phyloP scores from a whole-genome alignment of 2,888 invertebrate species.

The Hydraecia micacea region DNA sequence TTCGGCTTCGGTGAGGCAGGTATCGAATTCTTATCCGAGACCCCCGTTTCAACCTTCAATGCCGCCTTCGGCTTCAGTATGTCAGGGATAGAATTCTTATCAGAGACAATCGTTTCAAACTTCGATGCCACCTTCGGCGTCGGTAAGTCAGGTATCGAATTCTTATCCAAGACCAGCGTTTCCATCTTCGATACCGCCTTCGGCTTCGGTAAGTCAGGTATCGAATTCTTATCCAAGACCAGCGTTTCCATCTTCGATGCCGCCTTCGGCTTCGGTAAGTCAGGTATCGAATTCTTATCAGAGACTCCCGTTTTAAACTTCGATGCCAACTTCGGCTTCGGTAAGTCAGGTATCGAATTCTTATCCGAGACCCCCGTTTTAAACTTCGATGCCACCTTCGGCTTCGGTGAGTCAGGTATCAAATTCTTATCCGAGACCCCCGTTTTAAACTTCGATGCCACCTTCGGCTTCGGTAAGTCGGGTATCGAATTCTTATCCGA shows the following conservation, averaged over 20 bases:
- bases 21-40: conserved; percentile 16
- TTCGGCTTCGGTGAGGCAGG: conserved; percentile 15
- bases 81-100: not conserved
- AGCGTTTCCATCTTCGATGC: not conserved
- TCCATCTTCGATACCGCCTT: not conserved
- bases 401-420: too few relatives aligned
- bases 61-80: not conserved
- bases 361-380: too few relatives aligned
- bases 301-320: conserved; percentile 8
- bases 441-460: too few relatives aligned
- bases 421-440: too few relatives aligned
- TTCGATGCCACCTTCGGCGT: not conserved
- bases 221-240: conserved; percentile 31
- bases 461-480: too few relatives aligned
- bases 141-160: not conserved
- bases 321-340: too few relatives aligned
- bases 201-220: conserved; percentile 21
- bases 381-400: too few relatives aligned
- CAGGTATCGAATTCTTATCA: conserved; percentile 11
- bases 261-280: not conserved
- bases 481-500: too few relatives aligned
- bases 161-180: not conserved
- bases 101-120: not conserved
- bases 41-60: not conserved
- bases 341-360: too few relatives aligned